Evolutionary conservation across 2,888 invertebrate species (phyloP), one percentile per base, ranked within the genome.

Genomic region (Helobdella robusta): DNA sequence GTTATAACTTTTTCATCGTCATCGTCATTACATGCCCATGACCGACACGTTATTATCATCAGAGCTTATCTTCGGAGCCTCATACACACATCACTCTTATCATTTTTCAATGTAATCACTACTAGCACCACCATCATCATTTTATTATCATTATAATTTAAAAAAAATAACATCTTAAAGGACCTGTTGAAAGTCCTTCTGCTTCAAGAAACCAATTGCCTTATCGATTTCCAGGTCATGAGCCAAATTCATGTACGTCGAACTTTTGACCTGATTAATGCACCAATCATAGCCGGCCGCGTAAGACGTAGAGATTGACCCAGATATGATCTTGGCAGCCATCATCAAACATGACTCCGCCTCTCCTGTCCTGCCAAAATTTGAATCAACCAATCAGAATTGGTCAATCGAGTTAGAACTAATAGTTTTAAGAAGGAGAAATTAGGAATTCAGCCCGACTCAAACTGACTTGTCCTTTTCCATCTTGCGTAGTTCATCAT

Each of bases 171-270:
- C n/a, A n/a, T n/a, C n/a, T n/a, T n/a, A n/a, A n/a, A n/a, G n/a
- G 30, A 78, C 79, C 73, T 79, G 78, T 54, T 77, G 82, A 63
- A 90, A 84, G 76, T 91, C 88, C 69, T 88, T 86, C 77, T 89
- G 88, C 68, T 88, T 87, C 60, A 91, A 81, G 77, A 86, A 88
- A 77, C 89, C 89, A 69, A 90, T 85, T 0, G 90, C 90, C 79
- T 91, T 91, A 79, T 89, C 91, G 70, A 92, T 87, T 81, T 93
- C 92, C 71, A 93, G 81, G 82, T 89, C 94, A 73, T 86, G 88
- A 52, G 89, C 91, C 70, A 91, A 83, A 77, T 85, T 85, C 44
- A 87, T 84, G 74, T 88, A 89, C 76, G 85, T 86, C n/a, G 94
- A 92, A 59, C 88, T 87, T 76, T 92, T 91, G 61, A 97, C 88